Base-by-base conservation (phyloP, 2,797 vertebrate genomes). In the Galaxias olidus region DNA sequence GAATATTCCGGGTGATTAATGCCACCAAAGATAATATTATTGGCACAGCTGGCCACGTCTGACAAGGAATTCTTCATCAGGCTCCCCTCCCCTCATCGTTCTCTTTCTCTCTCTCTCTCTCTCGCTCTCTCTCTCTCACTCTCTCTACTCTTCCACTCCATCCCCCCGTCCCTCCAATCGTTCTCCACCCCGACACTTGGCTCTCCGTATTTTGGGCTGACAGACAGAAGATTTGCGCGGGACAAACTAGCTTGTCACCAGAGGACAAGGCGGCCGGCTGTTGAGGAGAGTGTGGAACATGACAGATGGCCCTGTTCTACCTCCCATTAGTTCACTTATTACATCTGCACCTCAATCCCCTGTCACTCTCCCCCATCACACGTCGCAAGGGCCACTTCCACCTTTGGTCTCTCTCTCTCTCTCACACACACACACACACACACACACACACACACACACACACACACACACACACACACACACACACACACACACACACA, bases 251-350 rank as follows among this genome's bases (percentile, higher is more conserved):
- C 82, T 88, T 94, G 93, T 93, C 92, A 87, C 73, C 74, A 90
- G 92, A 91, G 91, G 91, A 95, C 92, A 93, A 93, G 91, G 87
- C 87, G 88, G 90, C 91, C 92, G 94, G 93, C 92, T 94, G 93
- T 92, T 93, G 89, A 92, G 90, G 90, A 91, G 93, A 92, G 86
- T 88, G 61, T 63, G 77, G 87, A 91, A 93, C 92, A 94, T 94
- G 93, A 94, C 93, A 95, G 91, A 94, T 92, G 88, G 87, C 93
- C 92, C 88, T 93, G 93, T 91, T 94, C 94, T 93, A 93, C 91
- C 87, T 93, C 91, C 87, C 89, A 93, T 93, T 94, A 93, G 93
- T 94, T 92, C 91, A 87, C 91, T 94, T 94, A 94, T 92, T 93
- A 92, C 87, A 92, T 88, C 89, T 87, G 91, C 86, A 84, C 83